These are phyloP conservation scores for Rhea americana DNA, from an alignment of 2,113 vertebrate species.

Conservation along the genomic window DNA sequence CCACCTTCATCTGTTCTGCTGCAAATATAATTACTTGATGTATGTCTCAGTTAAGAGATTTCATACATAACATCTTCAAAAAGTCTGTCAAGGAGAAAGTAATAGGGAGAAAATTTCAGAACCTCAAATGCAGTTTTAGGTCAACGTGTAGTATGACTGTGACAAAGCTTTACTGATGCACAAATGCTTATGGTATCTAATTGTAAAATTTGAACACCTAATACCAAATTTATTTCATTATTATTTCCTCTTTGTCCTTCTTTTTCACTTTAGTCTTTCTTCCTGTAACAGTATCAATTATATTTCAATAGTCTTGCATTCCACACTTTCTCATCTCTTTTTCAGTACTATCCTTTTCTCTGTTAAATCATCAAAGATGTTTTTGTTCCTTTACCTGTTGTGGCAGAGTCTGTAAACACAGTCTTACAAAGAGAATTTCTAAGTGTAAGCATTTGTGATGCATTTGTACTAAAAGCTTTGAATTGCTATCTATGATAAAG, in stretches of 20 bases:
- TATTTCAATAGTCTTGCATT: constrained; percentile 38
- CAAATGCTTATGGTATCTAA: neutral
- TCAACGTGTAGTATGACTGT: neutral
- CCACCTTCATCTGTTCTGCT: neutral
- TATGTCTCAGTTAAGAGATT: neutral
- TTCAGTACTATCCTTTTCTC: constrained; percentile 29
- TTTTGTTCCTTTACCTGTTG: constrained; percentile 56
- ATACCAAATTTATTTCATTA: neutral
- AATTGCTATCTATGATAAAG: constrained; percentile 68
- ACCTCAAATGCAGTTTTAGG: neutral
- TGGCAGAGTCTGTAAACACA: constrained; percentile 57
- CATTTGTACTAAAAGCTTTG: constrained; percentile 69
- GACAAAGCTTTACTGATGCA: constrained; percentile 21
- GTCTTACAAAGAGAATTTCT: constrained; percentile 59
- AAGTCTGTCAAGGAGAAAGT: constrained; percentile 31
- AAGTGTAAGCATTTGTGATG: constrained; percentile 51
- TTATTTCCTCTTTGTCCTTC: neutral
- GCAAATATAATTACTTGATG: neutral
- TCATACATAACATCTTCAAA: constrained; percentile 21
- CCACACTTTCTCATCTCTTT: constrained; percentile 32
- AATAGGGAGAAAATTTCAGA: neutral
- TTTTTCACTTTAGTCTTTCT: constrained; percentile 21
- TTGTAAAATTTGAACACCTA: neutral
- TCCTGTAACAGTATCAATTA: constrained; percentile 47
- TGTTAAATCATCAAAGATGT: constrained; percentile 58